phyloP scores from a whole-genome alignment of 1,140 invertebrate species.

The Drosophila athabasca region DNA sequence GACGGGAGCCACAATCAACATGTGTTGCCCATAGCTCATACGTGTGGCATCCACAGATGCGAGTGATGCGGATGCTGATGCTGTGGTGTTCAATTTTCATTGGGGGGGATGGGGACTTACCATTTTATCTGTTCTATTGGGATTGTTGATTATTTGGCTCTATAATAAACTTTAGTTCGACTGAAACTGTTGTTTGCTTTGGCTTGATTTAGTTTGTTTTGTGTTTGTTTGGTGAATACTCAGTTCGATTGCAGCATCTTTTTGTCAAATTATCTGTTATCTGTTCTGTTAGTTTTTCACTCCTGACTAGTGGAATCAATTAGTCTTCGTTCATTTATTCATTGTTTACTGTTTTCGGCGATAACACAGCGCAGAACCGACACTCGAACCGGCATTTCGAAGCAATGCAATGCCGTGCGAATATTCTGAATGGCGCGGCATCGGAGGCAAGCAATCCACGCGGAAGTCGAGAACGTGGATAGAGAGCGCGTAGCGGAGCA shows the following conservation, averaged over 20 bases:
- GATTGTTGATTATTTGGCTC: slow-evolving; percentile 11
- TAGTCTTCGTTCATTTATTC: not conserved
- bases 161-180: not conserved
- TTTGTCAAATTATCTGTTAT: no score
- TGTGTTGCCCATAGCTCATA: slow-evolving; percentile 54
- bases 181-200: slow-evolving; percentile 16
- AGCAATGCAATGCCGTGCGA: slow-evolving; percentile 62
- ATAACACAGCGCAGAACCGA: slow-evolving; percentile 14
- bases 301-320: slow-evolving; percentile 5
- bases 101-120: not conserved
- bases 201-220: slow-evolving; percentile 15
- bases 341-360: slow-evolving; percentile 11
- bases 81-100: no score
- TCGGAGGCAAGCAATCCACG: slow-evolving; percentile 16
- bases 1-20: slow-evolving; percentile 58
- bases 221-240: not conserved
- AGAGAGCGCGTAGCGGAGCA: slow-evolving; percentile 8
- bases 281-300: no score
- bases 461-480: slow-evolving; percentile 36
- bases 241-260: no score
- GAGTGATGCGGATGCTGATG: not conserved
- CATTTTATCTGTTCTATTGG: slow-evolving; percentile 18
- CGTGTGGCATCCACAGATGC: slow-evolving; percentile 13
- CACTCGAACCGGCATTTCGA: slow-evolving; percentile 72
- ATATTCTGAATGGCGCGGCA: slow-evolving; percentile 49